Percentiles rank a stretch among this genome's conserved stretches.
Evolutionary conservation across 1,140 invertebrate species (phyloP).

Genomic region (Ericerus pela): DNA sequence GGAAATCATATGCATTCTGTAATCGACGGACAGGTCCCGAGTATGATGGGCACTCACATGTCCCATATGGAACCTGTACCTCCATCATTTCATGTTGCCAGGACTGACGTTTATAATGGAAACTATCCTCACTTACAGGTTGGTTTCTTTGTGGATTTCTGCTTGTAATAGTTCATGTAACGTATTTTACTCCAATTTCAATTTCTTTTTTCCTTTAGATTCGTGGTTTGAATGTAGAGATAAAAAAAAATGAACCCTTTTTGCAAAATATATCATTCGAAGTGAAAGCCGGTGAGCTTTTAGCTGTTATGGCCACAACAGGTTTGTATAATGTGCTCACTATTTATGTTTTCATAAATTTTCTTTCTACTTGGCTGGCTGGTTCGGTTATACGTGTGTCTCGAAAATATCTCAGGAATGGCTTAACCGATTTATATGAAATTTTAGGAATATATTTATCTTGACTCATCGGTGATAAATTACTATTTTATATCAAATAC

Average conservation of each 20-base stretch:
- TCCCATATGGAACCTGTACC: conserved; percentile 11
- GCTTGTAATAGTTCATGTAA: background rate
- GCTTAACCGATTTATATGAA: too few relatives aligned
- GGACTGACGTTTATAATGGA: conserved; percentile 22
- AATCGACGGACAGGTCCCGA: background rate
- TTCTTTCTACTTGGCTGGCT: too few relatives aligned
- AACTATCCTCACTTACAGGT: conserved; percentile 46
- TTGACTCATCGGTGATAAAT: too few relatives aligned
- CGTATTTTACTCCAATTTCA: background rate
- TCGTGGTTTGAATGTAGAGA: conserved; percentile 38
- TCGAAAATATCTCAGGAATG: too few relatives aligned
- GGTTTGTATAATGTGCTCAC: too few relatives aligned
- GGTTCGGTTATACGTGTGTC: too few relatives aligned
- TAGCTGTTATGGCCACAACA: conserved; percentile 72
- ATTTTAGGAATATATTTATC: too few relatives aligned
- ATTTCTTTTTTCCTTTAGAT: conserved; percentile 30
- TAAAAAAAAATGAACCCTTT: conserved; percentile 36
- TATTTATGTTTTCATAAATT: background rate
- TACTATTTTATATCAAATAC: too few relatives aligned
- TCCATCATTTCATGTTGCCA: conserved; percentile 16
- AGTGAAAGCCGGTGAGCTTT: conserved; percentile 72
- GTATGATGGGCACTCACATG: conserved; percentile 13
- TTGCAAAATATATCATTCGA: conserved; percentile 63
- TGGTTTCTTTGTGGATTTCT: conserved; percentile 20
- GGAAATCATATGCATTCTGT: conserved; percentile 5